Base-by-base conservation (phyloP, 2,113 vertebrate species). In the Varanus salvator region DNA sequence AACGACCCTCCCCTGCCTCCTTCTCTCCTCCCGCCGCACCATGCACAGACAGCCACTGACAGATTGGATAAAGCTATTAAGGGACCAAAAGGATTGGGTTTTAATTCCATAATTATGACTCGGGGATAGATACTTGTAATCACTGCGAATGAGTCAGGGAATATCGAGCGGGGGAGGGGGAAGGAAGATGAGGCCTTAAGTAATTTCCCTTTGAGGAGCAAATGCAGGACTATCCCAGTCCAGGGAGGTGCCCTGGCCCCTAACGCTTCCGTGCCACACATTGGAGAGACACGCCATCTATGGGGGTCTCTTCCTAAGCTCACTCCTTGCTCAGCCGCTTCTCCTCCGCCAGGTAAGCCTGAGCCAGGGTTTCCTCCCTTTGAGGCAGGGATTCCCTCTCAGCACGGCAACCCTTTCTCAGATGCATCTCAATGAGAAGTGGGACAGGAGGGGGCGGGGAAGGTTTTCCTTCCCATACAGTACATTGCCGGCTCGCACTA, bases 41-140 rank as follows among this genome's bases (percentile, higher is more conserved):
- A 34, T 54, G 64, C 80, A 54, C 78, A 54, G 85, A 54, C 85
- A 83, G 71, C 78, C 31, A 11, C 86, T 91, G 86, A 85, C 86
- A 85, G 87, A 81, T 74, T 80, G 86, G 68, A 76, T 80, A 64
- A 85, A 72, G 90, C 75, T 88, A 77, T 91, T 88, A 80, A 72
- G 75, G 38, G 87, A 74, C 87, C 9, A 52, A 66, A 54, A 74
- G 52, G 83, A 88, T 85, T 71, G 89, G 71, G 81, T 80, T 85
- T 92, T 94, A 93, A 91, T 93, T 90, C 74, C 82, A 60, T 84
- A 66, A 54, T 38, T 83, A 44, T 91, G 93, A 48, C 84, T 91
- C 87, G n/a, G 78, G 72, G 82, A 90, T 66, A 80, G 86, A 92
- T 0, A 11, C 57, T 81, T 0, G 0, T 92, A 77, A 89, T 88